These are phyloP conservation scores for Reticulitermes speratus DNA, from an alignment of 1,140 invertebrate species.

Conservation along the genomic window DNA sequence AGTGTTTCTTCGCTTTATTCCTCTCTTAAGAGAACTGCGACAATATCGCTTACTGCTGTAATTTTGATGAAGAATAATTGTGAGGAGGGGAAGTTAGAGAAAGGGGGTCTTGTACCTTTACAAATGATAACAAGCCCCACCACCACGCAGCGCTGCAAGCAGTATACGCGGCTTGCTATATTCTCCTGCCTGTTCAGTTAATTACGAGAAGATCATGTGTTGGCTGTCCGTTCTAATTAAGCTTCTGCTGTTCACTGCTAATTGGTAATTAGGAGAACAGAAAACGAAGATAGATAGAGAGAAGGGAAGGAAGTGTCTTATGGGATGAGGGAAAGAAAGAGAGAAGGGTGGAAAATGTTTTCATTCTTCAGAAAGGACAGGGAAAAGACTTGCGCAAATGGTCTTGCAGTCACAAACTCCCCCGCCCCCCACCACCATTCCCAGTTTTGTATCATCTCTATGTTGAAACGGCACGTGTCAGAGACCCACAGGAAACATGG, in stretches of 20 bases:
- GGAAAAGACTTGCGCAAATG: slow-evolving; percentile 3
- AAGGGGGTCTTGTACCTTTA: background rate
- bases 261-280: slow-evolving; percentile 16
- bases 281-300: slow-evolving; percentile 9
- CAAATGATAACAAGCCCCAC: slow-evolving; percentile 4
- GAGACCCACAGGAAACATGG: background rate
- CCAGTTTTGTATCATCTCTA: background rate
- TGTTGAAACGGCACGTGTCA: background rate
- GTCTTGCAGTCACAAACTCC: background rate
- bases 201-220: background rate
- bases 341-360: background rate
- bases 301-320: background rate
- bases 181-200: background rate
- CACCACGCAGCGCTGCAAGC: background rate
- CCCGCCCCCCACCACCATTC: background rate
- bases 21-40: background rate
- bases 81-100: background rate
- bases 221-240: slow-evolving; percentile 11
- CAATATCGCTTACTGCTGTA: background rate
- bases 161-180: too few species aligned
- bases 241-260: background rate
- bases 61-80: slow-evolving; percentile 18
- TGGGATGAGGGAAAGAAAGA: background rate
- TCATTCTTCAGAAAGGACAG: background rate
- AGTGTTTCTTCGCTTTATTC: background rate